phyloP scores from a whole-genome alignment of 2,888 invertebrate species.

The Mythimna vitellina region DNA sequence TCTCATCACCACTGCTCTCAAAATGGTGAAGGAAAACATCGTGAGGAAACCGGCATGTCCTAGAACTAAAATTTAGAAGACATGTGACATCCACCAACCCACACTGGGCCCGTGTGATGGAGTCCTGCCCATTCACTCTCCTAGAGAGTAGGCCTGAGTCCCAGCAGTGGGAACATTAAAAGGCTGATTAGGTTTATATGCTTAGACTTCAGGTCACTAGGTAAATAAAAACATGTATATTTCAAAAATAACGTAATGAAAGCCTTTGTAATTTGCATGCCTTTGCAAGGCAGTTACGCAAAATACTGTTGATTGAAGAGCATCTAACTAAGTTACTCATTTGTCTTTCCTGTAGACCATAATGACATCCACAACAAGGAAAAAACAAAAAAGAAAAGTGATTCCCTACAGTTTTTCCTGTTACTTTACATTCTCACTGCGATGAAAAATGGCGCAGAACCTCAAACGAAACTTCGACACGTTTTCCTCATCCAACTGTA shows the following conservation, averaged over 20 bases:
- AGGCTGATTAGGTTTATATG: too few relatives aligned
- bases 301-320: neutral
- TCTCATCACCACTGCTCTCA: too few relatives aligned
- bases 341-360: conserved; percentile 5
- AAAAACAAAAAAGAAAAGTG: conserved; percentile 39
- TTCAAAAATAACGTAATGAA: neutral
- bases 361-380: conserved; percentile 19
- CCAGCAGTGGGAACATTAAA: too few relatives aligned
- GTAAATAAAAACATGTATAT: neutral
- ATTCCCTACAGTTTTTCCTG: conserved; percentile 26
- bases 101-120: too few relatives aligned
- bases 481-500: conserved; percentile 52
- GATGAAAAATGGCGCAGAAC: conserved; percentile 49
- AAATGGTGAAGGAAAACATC: too few relatives aligned
- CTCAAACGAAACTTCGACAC: conserved; percentile 43
- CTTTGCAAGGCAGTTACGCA: neutral
- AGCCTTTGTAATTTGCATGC: neutral
- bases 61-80: too few relatives aligned
- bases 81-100: too few relatives aligned
- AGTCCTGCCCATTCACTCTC: too few relatives aligned
- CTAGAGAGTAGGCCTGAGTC: too few relatives aligned
- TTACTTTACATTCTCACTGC: conserved; percentile 25
- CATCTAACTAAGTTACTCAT: conserved; percentile 25
- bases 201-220: neutral
- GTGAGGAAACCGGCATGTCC: too few relatives aligned